Base-by-base conservation (phyloP, 2,888 invertebrate genomes). In the Acholoe squamosa region DNA sequence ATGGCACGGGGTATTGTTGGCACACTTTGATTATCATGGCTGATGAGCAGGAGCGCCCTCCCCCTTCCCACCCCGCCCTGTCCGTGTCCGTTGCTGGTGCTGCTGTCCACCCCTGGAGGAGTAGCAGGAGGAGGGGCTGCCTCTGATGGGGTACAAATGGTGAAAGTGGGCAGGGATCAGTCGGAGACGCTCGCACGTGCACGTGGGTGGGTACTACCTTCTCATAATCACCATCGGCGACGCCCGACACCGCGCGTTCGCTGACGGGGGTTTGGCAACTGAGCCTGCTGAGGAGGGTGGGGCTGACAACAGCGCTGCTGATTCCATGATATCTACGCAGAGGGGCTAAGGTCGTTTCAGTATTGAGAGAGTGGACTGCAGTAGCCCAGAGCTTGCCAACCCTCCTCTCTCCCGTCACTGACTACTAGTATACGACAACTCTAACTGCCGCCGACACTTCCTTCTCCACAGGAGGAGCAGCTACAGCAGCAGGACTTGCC, bases 21-120 rank as follows among this genome's bases (percentile, higher is more conserved):
- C 86, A 10, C 33, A 86, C 56, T 86, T 86, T 86, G 86, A 86
- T 86, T 86, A 86, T 86, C 86, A 86, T 86, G 54, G n/a, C 52
- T 86, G 86, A 86, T 86, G 86, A 86, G 86, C 22, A 28, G 31
- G 14, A 28, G 28, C 28, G 16, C 28, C 31, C 25, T 16, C 76
- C 76, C 25, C 76, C 76, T 28, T 28, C 31, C 31, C 76, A 16
- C 31, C 76, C 76, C 31, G n/a, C 31, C 31, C 76, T 76, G n/a
- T n/a, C 80, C 43, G 19, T 34, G 34, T 0, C 80, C 80, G 34
- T 22, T 80, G 22, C 80, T 80, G 80, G 34, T 43, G 43, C 80
- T 43, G 80, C 80, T 80, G 80, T 16, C 25, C 19, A 22, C 76
- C 25, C 19, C 84, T 84, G 86, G 86, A 86, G 86, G 52, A 31